A percentile compares a stretch with the other conserved stretches of the same genome.
phyloP scores from a whole-genome alignment of 2,113 vertebrate species.

The Pteropus alecto region DNA sequence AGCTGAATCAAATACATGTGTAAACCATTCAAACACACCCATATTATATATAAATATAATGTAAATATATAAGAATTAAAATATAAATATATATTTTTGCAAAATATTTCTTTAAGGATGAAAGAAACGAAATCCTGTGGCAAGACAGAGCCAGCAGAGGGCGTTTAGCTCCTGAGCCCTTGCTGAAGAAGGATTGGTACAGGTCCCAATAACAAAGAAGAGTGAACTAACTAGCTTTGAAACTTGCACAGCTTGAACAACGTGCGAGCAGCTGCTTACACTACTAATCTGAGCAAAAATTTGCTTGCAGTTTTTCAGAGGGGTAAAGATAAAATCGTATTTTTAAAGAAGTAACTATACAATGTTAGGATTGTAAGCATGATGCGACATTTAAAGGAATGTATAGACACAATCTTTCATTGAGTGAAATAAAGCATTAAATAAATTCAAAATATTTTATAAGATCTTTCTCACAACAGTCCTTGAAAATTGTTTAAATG shows the following conservation, averaged over 20 bases:
- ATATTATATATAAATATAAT: neutral
- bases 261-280: neutral
- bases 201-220: neutral
- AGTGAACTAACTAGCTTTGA: neutral
- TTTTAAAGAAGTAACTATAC: neutral
- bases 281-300: neutral
- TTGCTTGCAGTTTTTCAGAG: neutral
- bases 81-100: neutral
- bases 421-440: neutral
- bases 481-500: neutral
- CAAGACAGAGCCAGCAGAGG: constrained; percentile 51
- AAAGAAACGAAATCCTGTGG: neutral
- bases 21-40: neutral
- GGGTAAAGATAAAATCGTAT: neutral
- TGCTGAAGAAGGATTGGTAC: neutral
- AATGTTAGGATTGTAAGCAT: neutral
- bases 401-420: neutral
- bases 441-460: neutral
- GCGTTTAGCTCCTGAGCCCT: neutral
- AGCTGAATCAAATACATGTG: neutral
- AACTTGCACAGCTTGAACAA: neutral
- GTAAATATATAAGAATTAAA: neutral
- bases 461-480: neutral
- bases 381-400: neutral
- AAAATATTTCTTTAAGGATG: neutral